Conservation (phyloP, 2,113 vertebrate genomes). For the Rhynchopsitta pachyrhyncha region DNA sequence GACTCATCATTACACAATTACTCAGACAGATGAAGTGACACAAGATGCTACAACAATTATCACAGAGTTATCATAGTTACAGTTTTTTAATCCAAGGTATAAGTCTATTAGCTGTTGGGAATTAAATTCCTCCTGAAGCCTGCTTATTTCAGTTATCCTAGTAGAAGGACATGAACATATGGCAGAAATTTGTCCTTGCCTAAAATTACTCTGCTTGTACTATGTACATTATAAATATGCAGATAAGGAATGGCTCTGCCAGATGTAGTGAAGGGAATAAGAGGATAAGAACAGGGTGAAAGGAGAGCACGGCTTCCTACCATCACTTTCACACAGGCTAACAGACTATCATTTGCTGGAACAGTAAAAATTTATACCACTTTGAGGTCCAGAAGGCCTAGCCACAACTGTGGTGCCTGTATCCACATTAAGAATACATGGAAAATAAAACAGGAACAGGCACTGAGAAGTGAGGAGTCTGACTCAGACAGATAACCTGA, state of each 20-base stretch:
- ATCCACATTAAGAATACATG: not conserved
- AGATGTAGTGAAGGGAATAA: not conserved
- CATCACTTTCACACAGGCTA: not conserved
- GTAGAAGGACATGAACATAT: slow-evolving; percentile 27
- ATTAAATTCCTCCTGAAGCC: not conserved
- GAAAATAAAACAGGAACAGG: not conserved
- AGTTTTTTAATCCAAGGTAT: not conserved
- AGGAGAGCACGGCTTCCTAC: not conserved
- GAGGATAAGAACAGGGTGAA: not conserved
- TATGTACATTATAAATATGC: not conserved
- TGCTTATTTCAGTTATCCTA: slow-evolving; percentile 10
- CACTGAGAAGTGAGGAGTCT: slow-evolving; percentile 3
- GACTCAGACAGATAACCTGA: slow-evolving; percentile 4
- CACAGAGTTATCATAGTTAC: not conserved
- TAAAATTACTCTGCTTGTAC: slow-evolving; percentile 25
- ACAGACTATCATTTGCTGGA: not conserved
- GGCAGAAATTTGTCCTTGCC: slow-evolving; percentile 37
- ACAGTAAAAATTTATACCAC: slow-evolving; percentile 3
- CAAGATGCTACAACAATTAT: not conserved
- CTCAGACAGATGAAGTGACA: not conserved
- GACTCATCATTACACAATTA: not conserved
- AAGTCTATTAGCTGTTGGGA: not conserved
- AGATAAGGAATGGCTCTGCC: slow-evolving; percentile 3
- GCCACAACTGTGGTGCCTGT: not conserved
- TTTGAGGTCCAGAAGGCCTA: not conserved